Conservation (phyloP, 2,797 vertebrate species). For the Chelon auratus region DNA sequence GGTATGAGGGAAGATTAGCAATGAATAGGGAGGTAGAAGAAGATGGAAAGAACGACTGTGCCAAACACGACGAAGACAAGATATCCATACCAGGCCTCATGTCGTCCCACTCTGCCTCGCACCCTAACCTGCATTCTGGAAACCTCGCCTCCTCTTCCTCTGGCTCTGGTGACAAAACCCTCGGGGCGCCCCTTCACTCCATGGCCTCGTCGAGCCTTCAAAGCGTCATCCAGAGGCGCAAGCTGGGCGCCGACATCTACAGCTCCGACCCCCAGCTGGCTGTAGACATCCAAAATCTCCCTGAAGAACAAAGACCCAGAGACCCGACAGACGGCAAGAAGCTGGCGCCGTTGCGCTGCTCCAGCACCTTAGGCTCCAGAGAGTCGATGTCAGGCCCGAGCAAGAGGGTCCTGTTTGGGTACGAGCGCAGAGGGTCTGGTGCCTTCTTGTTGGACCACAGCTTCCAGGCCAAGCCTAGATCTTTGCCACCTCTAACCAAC, state of each 20-base stretch:
- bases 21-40: slow-evolving; percentile 18
- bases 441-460: slow-evolving; percentile 79
- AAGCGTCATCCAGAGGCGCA: slow-evolving; percentile 84
- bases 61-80: slow-evolving; percentile 30
- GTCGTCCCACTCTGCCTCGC: slow-evolving; percentile 71
- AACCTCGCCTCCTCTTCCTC: slow-evolving; percentile 46
- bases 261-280: slow-evolving; percentile 87
- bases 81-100: slow-evolving; percentile 58
- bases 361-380: slow-evolving; percentile 80
- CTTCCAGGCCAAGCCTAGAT: slow-evolving; percentile 81
- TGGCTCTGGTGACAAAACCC: slow-evolving; percentile 30
- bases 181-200: slow-evolving; percentile 30
- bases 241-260: slow-evolving; percentile 84
- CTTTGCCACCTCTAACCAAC: slow-evolving; percentile 89
- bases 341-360: slow-evolving; percentile 57
- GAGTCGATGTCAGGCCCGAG: slow-evolving; percentile 69
- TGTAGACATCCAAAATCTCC: slow-evolving; percentile 35
- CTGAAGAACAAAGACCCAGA: slow-evolving; percentile 45
- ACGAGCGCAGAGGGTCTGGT: slow-evolving; percentile 85
- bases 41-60: slow-evolving; percentile 4
- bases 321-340: slow-evolving; percentile 41
- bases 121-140: slow-evolving; percentile 71
- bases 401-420: slow-evolving; percentile 75
- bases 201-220: slow-evolving; percentile 82
- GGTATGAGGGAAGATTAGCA: slow-evolving; percentile 65